Evolutionary conservation across 2,113 vertebrate species (phyloP).

Genomic region (Rhabdomys dilectus): DNA sequence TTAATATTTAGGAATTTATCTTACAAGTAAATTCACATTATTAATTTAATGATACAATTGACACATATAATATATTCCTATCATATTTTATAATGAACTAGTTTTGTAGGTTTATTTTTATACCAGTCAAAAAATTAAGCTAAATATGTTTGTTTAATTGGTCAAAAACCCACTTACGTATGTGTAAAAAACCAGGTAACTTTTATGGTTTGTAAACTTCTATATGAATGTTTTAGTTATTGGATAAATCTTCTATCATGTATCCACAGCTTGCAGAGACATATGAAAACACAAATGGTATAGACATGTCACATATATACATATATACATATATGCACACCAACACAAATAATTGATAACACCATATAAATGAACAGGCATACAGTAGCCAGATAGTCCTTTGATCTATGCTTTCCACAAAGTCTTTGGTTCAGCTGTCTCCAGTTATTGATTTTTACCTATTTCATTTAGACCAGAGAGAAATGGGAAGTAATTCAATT

Average conservation of each 20-base stretch:
- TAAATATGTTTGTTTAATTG: background rate
- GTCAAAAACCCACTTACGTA: background rate
- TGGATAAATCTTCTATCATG: background rate
- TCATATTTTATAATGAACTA: background rate
- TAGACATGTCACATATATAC: background rate
- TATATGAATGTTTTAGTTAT: background rate
- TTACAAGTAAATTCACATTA: background rate
- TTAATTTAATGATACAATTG: background rate
- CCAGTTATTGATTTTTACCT: constrained; percentile 76
- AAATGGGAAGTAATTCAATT: constrained; percentile 74
- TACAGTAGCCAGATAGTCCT: background rate
- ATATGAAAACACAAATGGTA: background rate
- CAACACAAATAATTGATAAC: background rate
- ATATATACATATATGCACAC: background rate
- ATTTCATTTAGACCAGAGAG: constrained; percentile 72
- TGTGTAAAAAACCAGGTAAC: background rate
- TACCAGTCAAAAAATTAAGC: background rate
- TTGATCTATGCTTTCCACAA: constrained; percentile 22
- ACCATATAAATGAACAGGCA: background rate
- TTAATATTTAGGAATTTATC: background rate
- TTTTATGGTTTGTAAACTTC: background rate
- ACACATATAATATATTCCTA: background rate
- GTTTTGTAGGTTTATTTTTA: background rate
- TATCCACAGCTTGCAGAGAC: background rate
- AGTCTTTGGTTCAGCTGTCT: constrained; percentile 48